A percentile compares a stretch with the other conserved stretches of the same genome.
phyloP scores from a whole-genome alignment of 2,888 invertebrate genomes.

The Troglohyphantes excavatus region DNA sequence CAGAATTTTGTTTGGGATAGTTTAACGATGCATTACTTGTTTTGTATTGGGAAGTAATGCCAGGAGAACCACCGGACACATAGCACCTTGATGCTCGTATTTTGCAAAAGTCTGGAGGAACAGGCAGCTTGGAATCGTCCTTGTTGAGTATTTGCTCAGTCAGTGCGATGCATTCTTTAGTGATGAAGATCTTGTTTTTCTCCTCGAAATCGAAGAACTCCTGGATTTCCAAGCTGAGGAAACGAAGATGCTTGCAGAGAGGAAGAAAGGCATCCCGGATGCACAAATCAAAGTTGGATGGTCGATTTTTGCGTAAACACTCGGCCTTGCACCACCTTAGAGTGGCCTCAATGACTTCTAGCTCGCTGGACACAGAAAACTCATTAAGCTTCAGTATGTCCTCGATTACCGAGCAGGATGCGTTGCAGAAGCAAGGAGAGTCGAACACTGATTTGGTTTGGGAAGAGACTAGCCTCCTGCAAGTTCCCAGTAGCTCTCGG shows the following conservation, averaged over 20 bases:
- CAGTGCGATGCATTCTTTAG: not conserved
- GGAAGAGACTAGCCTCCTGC: not conserved
- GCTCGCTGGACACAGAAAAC: slow-evolving; percentile 12
- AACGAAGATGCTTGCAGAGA: slow-evolving; percentile 21
- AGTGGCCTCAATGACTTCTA: slow-evolving; percentile 11
- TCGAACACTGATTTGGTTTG: slow-evolving; percentile 8
- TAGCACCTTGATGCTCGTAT: not conserved
- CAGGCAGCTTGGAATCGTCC: not conserved
- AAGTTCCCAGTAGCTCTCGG: not conserved
- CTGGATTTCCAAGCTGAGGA: slow-evolving; percentile 9
- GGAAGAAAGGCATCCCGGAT: slow-evolving; percentile 29
- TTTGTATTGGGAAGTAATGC: no score
- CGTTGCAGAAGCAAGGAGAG: slow-evolving; percentile 2
- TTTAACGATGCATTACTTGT: no score
- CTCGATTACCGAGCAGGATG: not conserved
- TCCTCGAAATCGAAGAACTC: slow-evolving; percentile 48
- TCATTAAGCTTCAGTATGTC: slow-evolving; percentile 27
- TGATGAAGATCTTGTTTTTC: not conserved
- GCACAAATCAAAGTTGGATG: not conserved
- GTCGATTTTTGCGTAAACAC: slow-evolving; percentile 2
- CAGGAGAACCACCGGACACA: not conserved
- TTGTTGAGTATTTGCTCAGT: slow-evolving; percentile 20
- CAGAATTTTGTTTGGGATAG: no score
- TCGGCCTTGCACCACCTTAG: slow-evolving; percentile 10
- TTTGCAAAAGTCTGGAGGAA: not conserved